Conservation (phyloP, 2,113 vertebrate species). For the Gymnogyps californianus region DNA sequence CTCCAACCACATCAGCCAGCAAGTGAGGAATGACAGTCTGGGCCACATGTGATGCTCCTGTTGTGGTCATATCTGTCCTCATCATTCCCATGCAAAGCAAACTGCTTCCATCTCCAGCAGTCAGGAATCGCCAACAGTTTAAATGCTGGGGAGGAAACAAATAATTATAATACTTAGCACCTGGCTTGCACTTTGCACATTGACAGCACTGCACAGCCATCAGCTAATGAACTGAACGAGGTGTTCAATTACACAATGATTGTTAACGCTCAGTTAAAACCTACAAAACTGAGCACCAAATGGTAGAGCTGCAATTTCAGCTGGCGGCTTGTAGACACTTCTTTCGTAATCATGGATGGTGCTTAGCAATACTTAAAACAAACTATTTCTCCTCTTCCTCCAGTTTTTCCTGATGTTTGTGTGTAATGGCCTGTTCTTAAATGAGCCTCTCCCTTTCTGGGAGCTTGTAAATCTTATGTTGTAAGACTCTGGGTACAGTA, state of each 20-base stretch:
- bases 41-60: not conserved
- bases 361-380: conserved; percentile 32
- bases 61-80: not conserved
- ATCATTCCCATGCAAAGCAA: not conserved
- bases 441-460: not conserved
- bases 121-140: not conserved
- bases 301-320: conserved; percentile 22
- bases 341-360: not conserved
- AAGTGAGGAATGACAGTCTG: not conserved
- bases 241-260: conserved; percentile 52
- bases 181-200: conserved; percentile 23
- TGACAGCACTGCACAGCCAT: conserved; percentile 14
- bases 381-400: conserved; percentile 32
- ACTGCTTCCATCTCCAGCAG: not conserved
- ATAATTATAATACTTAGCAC: conserved; percentile 40
- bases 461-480: conserved; percentile 1
- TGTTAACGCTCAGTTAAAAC: conserved; percentile 61
- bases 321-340: not conserved
- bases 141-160: conserved; percentile 41
- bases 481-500: not conserved
- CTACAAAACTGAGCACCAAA: conserved; percentile 31
- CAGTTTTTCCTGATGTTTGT: conserved; percentile 8
- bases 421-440: conserved; percentile 10
- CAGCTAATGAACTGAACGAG: conserved; percentile 62
- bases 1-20: not conserved